Evolutionary conservation across 2,113 vertebrate genomes (phyloP).

Genomic region (Periophthalmodon schlosseri): DNA sequence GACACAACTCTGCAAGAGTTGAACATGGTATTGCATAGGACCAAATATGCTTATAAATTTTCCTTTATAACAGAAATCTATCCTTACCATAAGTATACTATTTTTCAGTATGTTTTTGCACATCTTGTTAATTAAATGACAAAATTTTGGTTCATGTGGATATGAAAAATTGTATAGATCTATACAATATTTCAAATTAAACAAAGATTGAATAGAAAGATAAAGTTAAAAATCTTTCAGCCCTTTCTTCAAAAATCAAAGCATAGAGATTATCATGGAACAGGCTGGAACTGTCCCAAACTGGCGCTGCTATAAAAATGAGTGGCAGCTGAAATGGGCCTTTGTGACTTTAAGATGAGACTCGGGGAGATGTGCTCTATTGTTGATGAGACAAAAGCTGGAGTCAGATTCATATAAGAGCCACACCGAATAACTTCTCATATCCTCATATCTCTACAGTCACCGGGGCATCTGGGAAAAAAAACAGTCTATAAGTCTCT

Average conservation of each 20-base stretch:
- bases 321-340: constrained; percentile 75
- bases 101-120: neutral
- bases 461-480: constrained; percentile 73
- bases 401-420: constrained; percentile 88
- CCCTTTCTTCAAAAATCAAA: constrained; percentile 20
- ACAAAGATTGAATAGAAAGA: neutral
- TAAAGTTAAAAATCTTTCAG: neutral
- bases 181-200: neutral
- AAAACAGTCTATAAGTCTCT: constrained; percentile 52
- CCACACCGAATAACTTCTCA: constrained; percentile 79
- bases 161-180: too few species aligned
- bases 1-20: neutral
- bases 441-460: constrained; percentile 79
- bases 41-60: too few species aligned
- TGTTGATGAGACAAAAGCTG: constrained; percentile 86
- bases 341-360: constrained; percentile 93
- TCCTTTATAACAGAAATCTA: too few species aligned
- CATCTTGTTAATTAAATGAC: neutral
- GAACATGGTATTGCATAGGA: too few species aligned
- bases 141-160: neutral
- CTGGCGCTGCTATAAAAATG: constrained; percentile 64
- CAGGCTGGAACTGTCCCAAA: constrained; percentile 40
- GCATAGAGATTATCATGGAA: constrained; percentile 22
- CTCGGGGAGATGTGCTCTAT: constrained; percentile 86
- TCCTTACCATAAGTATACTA: too few species aligned